Percentiles rank a stretch among this genome's conserved stretches.
phyloP scores from a whole-genome alignment of 2,113 vertebrate species.

The Nipponia nippon region DNA sequence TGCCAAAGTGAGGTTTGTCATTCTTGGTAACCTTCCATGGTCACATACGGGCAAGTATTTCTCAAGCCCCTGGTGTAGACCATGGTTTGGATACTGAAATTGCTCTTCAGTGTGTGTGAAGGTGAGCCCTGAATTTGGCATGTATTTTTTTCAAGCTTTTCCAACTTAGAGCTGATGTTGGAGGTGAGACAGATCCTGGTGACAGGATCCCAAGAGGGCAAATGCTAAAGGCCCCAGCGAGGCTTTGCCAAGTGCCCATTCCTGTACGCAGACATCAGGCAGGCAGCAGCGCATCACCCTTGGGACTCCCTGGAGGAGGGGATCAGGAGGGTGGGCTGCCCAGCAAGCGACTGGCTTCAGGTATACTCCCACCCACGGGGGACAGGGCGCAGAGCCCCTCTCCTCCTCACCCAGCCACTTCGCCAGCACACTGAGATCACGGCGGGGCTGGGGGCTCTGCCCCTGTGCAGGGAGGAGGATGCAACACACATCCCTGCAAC shows the following conservation, averaged over 20 bases:
- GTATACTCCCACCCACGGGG: background rate
- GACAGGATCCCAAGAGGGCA: background rate
- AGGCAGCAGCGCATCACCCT: rapidly evolving
- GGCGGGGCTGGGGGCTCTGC: background rate
- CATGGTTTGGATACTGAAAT: background rate
- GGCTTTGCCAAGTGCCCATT: background rate
- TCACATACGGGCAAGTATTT: background rate
- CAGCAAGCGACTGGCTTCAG: background rate
- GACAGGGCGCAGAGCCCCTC: background rate
- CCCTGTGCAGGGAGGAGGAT: background rate
- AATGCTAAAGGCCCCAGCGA: background rate
- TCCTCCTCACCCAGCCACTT: background rate
- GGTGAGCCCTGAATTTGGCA: background rate
- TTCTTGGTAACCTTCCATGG: background rate
- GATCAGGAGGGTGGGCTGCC: background rate
- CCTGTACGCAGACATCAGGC: rapidly evolving
- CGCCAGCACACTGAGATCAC: background rate
- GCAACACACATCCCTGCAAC: rapidly evolving
- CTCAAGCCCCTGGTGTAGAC: background rate
- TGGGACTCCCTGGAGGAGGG: rapidly evolving
- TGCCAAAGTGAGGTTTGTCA: background rate
- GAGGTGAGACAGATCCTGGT: background rate
- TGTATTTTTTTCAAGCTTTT: background rate
- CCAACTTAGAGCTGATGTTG: rapidly evolving
- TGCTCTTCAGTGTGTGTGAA: background rate